Evolutionary conservation across 2,113 vertebrate genomes (phyloP), one percentile per base, ranked within the genome.

Genomic region (Candoia aspera): DNA sequence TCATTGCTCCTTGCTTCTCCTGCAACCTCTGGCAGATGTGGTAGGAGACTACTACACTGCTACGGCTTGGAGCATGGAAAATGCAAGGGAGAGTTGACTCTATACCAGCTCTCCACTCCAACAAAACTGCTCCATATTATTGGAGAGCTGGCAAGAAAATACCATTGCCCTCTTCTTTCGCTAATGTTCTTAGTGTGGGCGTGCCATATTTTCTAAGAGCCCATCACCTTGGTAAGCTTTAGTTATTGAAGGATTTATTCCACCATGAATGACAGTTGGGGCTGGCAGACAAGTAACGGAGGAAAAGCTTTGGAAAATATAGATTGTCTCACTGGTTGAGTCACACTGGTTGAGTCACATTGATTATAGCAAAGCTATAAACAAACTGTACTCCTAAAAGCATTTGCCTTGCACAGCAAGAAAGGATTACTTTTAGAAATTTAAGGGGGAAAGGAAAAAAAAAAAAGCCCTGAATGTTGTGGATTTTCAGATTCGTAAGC

Each of bases 391-490:
- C 53, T 95, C 24, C 93, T 93, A 23, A 92, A 94, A 94, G 93
- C 0, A 84, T 96, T 96, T 92, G 12, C 87, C 26, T 86, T 64
- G 60, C 93, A 37, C 11, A 89, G 53, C 15, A 88, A n/a, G 90
- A 42, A 91, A 62, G 4, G n/a, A 89, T 68, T 89, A 62, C 87
- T 86, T 59, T 2, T 59, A 90, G 68, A 92, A 90, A 91, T 90
- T 92, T 92, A 88, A 90, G 42, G 73, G 94, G 94, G 60, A 1
- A 58, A 93, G 79, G 89, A 95, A 94, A 92, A 92, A 90, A 93
- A 91, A 90, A 95, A 93, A 90, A n/a, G n/a, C 17, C 49, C 49
- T 2, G 26, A 8, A 64, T 92, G 92, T 92, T 0, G 90, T 89
- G 57, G 92, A 37, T 24, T 86, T 19, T 57, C 29, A 87, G 85